Base-by-base conservation (phyloP, 2,113 vertebrate species). In the Haliaeetus leucogaster region DNA sequence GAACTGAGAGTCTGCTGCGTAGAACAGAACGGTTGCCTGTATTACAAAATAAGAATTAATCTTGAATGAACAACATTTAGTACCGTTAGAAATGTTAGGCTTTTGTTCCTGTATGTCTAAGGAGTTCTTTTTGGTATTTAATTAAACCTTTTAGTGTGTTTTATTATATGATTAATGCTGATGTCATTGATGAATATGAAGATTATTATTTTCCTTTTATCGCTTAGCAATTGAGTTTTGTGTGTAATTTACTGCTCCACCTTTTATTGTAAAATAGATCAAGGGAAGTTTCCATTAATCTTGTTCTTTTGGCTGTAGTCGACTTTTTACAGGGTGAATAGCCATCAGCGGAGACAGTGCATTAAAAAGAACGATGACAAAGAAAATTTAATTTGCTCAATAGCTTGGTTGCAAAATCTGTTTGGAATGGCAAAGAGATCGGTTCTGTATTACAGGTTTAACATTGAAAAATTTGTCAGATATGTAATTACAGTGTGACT, bases 151-250 rank as follows among this genome's bases (percentile, higher is more conserved):
- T 73, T 90, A 77, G 40, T 78, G 43, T 86, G 71, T 72, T 93
- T 93, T 89, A 88, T 76, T 67, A 6, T 50, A 20, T 58, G 74
- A 83, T 94, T 94, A 94, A 90, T 95, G 80, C 55, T 86, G 81
- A 90, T 91, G 66, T 48, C 73, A 80, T 34, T 93, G 83, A 81
- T 74, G 47, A 82, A 70, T 93, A 22, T 78, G 61, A 84, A 78
- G 83, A 48, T 82, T 66, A 78, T 91, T 88, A 62, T 92, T 95
- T 89, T 76, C 55, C 67, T 96, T 89, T 95, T 92, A 91, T 92
- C 47, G 71, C 79, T 92, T 68, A 16, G 70, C 65, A 94, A 26
- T 91, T 86, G 59, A 95, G 65, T 92, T 96, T 95, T 94, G 34
- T 59, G 42, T 86, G 32, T 91, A 93, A 95, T 91, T 96, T 95